Evolutionary conservation across 2,888 invertebrate species (phyloP), one percentile per base, ranked within the genome.

Genomic region (Myathropa florea): DNA sequence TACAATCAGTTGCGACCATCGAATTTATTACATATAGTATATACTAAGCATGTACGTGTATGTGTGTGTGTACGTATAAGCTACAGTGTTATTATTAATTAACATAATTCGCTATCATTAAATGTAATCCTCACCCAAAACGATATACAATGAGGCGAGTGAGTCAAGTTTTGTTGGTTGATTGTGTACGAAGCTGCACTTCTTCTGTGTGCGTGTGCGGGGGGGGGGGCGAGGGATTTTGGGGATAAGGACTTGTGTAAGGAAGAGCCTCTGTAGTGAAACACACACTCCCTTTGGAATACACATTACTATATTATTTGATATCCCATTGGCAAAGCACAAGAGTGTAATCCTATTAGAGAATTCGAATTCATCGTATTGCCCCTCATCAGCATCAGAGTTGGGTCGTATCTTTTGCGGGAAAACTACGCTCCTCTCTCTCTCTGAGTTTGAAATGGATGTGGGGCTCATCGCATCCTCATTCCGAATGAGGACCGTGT

Each of bases 91-190:
- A 80, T 73, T 59, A 64, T 53, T 59, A 85, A 82, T 82, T 82
- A 77, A 85, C 85, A 85, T 82, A 82, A 82, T 82, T 82, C 63
- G 68, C 73, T 53, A 68, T 65, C 76, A 33, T 67, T 76, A 72
- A 81, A 68, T 63, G 36, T 64, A 77, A 82, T 78, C 72, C 68
- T 70, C 59, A 30, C 55, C 53, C 46, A 28, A 77, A 71, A 73
- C 72, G 60, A 33, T 60, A 65, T 65, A 26, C 53, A 64, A 71
- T 55, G 30, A 46, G 46, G 46, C 46, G 12, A 70, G 28, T 23
- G 10, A 63, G 9, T 4, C 18, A 72, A 26, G 30, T 63, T n/a
- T 14, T 36, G 63, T 55, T 28, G 28, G 68, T 2, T 21, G 28
- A 18, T 24, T 10, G 57, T 55, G 33, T 21, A 7, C 1, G 9